These are phyloP conservation scores for Pachydiplax longipennis DNA, from an alignment of 2,888 invertebrate genomes.

Conservation along the genomic window DNA sequence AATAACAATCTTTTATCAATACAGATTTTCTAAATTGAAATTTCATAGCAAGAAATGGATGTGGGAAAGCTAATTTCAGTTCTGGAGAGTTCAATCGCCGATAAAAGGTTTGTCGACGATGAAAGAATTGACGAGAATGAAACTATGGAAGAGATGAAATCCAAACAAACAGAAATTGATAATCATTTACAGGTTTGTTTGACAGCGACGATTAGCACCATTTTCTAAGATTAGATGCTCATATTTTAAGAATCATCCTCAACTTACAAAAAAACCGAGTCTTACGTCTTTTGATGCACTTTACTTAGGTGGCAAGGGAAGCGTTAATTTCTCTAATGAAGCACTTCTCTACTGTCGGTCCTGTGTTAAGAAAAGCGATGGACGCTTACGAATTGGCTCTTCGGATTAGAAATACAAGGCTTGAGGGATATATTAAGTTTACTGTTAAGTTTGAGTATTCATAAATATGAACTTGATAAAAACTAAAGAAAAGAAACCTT, in stretches of 20 bases:
- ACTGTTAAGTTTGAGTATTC: conserved; percentile 22
- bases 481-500: too few relatives aligned
- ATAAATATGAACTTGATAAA: too few relatives aligned
- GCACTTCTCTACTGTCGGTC: conserved; percentile 59
- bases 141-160: not conserved
- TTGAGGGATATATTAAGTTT: conserved; percentile 48
- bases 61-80: not conserved
- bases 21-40: not conserved
- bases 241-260: not conserved
- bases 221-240: not conserved
- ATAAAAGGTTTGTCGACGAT: not conserved
- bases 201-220: too few relatives aligned
- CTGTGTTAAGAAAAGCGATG: conserved; percentile 59
- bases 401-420: conserved; percentile 59
- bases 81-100: not conserved
- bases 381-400: conserved; percentile 61
- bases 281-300: conserved; percentile 50
- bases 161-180: conserved; percentile 11
- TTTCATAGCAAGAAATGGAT: not conserved
- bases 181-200: not conserved
- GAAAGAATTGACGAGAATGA: not conserved
- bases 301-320: conserved; percentile 59
- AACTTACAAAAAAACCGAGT: not conserved
- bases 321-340: conserved; percentile 59
- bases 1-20: not conserved